Percentiles rank a stretch among this genome's conserved stretches.
phyloP scores from a whole-genome alignment of 2,113 vertebrate species.

The Sceloporus tristichus region DNA sequence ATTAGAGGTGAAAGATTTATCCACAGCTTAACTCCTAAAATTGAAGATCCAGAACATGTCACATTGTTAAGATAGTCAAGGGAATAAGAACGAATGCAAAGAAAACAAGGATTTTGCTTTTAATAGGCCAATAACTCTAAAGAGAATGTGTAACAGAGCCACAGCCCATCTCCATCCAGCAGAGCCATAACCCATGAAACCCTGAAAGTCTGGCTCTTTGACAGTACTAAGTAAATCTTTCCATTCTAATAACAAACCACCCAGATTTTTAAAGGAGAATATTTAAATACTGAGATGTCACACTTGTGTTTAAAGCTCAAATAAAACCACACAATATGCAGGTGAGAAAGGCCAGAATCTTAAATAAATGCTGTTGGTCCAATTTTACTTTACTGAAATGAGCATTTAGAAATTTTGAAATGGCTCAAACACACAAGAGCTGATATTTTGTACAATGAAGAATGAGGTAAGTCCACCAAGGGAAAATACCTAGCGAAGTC shows the following conservation, averaged over 20 bases:
- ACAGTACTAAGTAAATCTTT: not conserved
- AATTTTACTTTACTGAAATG: conserved; percentile 2
- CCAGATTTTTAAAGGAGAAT: not conserved
- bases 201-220: conserved; percentile 6
- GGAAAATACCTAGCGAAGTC: not conserved
- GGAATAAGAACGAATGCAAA: conserved; percentile 66
- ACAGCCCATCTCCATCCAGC: conserved; percentile 13
- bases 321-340: not conserved
- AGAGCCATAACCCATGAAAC: conserved; percentile 15
- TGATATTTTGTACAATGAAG: not conserved
- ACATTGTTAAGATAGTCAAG: conserved; percentile 73
- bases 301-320: not conserved
- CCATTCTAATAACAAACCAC: conserved; percentile 14
- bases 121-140: conserved; percentile 21
- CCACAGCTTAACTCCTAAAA: conserved; percentile 68
- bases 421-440: not conserved
- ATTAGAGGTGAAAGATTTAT: conserved; percentile 75
- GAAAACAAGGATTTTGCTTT: conserved; percentile 61
- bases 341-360: not conserved
- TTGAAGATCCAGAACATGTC: conserved; percentile 66
- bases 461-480: not conserved
- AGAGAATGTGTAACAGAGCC: conserved; percentile 40
- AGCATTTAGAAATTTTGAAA: not conserved
- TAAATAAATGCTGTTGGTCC: not conserved
- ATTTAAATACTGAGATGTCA: not conserved